Conservation (phyloP, 1,140 invertebrate genomes). For the Magallana gigas region DNA sequence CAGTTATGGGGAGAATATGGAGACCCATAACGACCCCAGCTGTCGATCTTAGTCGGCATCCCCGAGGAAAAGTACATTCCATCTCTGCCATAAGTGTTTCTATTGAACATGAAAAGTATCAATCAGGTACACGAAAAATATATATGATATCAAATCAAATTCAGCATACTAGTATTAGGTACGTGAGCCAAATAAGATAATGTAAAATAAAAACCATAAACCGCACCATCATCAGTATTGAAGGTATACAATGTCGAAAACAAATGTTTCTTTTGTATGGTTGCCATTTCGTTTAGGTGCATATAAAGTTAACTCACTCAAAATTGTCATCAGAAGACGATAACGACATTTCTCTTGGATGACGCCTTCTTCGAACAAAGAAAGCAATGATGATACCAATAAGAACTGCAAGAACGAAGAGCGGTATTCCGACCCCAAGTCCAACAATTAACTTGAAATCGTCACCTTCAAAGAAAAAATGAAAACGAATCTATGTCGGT, state of each 20-base stretch:
- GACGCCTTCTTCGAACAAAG: not conserved
- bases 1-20: not conserved
- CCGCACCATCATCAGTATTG: no score
- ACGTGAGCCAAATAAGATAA: no score
- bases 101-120: not conserved
- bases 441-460: slow-evolving; percentile 41
- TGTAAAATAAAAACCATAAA: no score
- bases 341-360: not conserved
- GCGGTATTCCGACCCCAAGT: slow-evolving; percentile 48
- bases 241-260: no score
- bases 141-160: no score
- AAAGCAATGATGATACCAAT: slow-evolving; percentile 37
- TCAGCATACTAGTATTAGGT: no score
- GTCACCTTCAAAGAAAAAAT: no score
- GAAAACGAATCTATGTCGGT: no score
- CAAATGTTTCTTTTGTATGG: no score
- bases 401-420: slow-evolving; percentile 46
- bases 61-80: not conserved
- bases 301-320: not conserved
- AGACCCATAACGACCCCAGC: not conserved
- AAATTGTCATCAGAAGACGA: not conserved
- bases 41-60: not conserved
- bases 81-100: not conserved
- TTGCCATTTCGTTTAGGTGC: no score
- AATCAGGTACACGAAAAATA: no score